These are phyloP conservation scores for Osmoderma eremita DNA, from an alignment of 2,888 invertebrate genomes.

Conservation along the genomic window DNA sequence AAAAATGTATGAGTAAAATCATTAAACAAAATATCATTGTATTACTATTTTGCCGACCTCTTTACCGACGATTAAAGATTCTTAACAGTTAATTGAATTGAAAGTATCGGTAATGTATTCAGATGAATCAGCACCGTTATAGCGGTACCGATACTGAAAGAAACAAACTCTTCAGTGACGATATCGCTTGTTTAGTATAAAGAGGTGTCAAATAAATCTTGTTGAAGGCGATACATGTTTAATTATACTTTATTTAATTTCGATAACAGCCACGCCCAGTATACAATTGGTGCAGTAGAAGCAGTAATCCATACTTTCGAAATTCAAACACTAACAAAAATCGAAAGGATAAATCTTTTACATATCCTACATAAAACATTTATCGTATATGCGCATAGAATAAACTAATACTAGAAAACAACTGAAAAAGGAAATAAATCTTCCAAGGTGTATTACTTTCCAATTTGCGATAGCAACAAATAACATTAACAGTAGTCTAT, in stretches of 20 bases:
- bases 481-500: too few relatives aligned
- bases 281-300: constrained; percentile 10
- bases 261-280: constrained; percentile 41
- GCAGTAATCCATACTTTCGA: constrained; percentile 38
- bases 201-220: constrained; percentile 29
- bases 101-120: constrained; percentile 37
- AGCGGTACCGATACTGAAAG: constrained; percentile 17
- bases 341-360: too few relatives aligned
- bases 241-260: constrained; percentile 41
- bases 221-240: constrained; percentile 18
- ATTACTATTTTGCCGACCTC: constrained; percentile 6
- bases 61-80: constrained; percentile 32
- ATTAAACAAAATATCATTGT: too few relatives aligned
- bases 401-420: too few relatives aligned
- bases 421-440: too few relatives aligned
- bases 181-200: constrained; percentile 3
- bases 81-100: constrained; percentile 42
- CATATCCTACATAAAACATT: too few relatives aligned
- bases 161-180: constrained; percentile 18
- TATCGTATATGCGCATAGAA: too few relatives aligned
- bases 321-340: too few relatives aligned
- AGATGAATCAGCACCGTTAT: constrained; percentile 24
- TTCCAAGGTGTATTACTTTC: too few relatives aligned
- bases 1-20: too few relatives aligned
- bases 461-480: too few relatives aligned